phyloP scores from a whole-genome alignment of 2,888 invertebrate species.

The Noctua comes region DNA sequence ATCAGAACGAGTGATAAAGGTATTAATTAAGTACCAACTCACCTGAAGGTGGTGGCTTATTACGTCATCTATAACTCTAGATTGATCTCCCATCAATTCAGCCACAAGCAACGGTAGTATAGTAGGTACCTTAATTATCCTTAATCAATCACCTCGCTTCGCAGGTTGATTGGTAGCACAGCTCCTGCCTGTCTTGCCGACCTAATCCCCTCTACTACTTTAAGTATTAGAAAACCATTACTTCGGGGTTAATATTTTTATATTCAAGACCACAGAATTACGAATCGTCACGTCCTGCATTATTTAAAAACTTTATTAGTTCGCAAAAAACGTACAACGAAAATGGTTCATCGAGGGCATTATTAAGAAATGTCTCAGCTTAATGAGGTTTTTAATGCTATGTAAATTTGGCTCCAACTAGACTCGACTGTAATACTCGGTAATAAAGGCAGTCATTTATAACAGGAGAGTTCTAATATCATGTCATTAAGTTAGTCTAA shows the following conservation, averaged over 20 bases:
- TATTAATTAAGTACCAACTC: constrained; percentile 4
- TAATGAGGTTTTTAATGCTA: constrained; percentile 60
- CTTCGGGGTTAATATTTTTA: constrained; percentile 11
- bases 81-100: constrained; percentile 44
- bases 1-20: background rate
- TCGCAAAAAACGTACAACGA: constrained; percentile 43
- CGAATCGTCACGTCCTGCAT: constrained; percentile 36
- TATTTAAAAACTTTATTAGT: constrained; percentile 54
- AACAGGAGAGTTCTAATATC: constrained; percentile 57
- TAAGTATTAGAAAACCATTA: constrained; percentile 14
- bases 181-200: background rate
- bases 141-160: constrained; percentile 37
- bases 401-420: constrained; percentile 54
- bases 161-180: constrained; percentile 17
- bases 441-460: constrained; percentile 59
- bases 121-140: constrained; percentile 33
- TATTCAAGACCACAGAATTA: constrained; percentile 35
- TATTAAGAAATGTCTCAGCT: constrained; percentile 61
- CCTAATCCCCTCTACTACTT: constrained; percentile 18
- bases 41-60: constrained; percentile 12
- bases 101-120: background rate
- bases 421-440: constrained; percentile 45
- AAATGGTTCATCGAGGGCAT: constrained; percentile 54
- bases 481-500: constrained; percentile 51
- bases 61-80: constrained; percentile 25